Evolutionary conservation across 2,113 vertebrate genomes (phyloP).

Genomic region (Heterotis niloticus): DNA sequence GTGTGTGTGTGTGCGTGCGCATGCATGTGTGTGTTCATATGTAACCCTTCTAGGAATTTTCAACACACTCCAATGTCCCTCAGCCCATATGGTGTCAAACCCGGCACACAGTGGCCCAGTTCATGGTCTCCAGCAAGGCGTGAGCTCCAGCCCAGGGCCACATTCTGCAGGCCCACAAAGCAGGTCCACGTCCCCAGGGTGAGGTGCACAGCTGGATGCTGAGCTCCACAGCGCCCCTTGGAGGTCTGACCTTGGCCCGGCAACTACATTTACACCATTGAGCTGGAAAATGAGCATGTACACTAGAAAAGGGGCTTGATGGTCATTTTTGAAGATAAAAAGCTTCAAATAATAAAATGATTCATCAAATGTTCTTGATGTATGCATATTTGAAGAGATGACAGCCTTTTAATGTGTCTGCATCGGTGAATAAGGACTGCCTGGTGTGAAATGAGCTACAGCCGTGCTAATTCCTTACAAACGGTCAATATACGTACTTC

Average conservation of each 20-base stretch:
- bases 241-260: constrained; percentile 28
- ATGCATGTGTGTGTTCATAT: no score
- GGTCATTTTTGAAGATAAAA: constrained; percentile 7
- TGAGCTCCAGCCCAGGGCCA: constrained; percentile 28
- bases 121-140: constrained; percentile 40
- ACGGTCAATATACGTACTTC: neutral
- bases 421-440: neutral
- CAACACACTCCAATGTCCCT: no score
- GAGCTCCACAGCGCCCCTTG: constrained; percentile 27
- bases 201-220: constrained; percentile 48
- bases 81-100: neutral
- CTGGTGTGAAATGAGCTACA: constrained; percentile 5
- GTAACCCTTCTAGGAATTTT: no score
- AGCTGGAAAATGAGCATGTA: constrained; percentile 33
- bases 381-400: constrained; percentile 5
- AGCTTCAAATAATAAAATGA: neutral
- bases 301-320: neutral
- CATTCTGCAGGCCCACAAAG: constrained; percentile 36
- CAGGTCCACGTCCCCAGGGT: constrained; percentile 40
- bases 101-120: constrained; percentile 41
- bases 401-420: neutral
- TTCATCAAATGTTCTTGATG: neutral
- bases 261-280: constrained; percentile 43
- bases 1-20: neutral
- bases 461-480: neutral